Conservation (phyloP, 2,797 vertebrate species). For the Amazonetta brasiliensis region DNA sequence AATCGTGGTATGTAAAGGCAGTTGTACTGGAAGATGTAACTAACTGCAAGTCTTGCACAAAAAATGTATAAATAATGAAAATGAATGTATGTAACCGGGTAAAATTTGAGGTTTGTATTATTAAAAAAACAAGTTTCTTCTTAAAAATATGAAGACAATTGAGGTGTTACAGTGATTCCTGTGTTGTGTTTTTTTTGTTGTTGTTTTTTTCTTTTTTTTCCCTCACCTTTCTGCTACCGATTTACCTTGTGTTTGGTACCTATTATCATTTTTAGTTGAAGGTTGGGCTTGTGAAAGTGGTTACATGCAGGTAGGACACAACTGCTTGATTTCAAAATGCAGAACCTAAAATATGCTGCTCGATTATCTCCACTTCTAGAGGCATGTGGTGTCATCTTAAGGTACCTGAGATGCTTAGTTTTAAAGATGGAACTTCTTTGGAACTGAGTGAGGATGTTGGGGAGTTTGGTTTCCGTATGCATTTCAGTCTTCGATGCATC, state of each 20-base stretch:
- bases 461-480: too few species aligned
- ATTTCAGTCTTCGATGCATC: too few species aligned
- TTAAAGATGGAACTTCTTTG: too few species aligned
- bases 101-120: not conserved
- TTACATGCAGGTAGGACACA: not conserved
- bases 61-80: conserved; percentile 20
- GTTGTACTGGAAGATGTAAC: conserved; percentile 27
- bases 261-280: not conserved
- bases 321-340: not conserved
- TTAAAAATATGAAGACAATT: not conserved
- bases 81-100: not conserved
- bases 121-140: conserved; percentile 23
- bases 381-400: not conserved
- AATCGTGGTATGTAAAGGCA: not conserved
- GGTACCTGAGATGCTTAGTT: not conserved
- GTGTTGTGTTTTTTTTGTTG: not conserved
- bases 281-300: not conserved
- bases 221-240: not conserved
- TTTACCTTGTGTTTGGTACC: not conserved
- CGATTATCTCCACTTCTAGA: not conserved
- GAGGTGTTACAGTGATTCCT: not conserved
- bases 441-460: too few species aligned
- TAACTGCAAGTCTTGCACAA: not conserved
- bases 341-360: not conserved
- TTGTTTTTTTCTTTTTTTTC: not conserved